Conservation (phyloP, 2,113 vertebrate species). For the Antechinus flavipes region DNA sequence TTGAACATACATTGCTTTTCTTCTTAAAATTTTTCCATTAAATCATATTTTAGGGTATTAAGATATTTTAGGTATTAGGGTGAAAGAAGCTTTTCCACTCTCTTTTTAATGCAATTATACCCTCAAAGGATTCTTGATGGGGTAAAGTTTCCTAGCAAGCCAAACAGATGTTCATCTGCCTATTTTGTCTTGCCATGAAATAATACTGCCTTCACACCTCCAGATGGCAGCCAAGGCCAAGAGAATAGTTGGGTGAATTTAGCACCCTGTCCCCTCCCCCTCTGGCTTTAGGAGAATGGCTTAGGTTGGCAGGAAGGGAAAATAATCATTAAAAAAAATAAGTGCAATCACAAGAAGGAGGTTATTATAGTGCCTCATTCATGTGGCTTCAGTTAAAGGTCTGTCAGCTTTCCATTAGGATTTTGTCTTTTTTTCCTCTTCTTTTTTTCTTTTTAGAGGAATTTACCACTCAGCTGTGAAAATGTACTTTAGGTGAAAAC, state of each 20-base stretch:
- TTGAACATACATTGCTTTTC: neutral
- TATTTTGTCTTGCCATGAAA: neutral
- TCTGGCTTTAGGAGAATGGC: neutral
- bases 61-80: slow-evolving; percentile 26
- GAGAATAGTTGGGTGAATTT: slow-evolving; percentile 11
- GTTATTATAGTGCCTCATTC: slow-evolving; percentile 66
- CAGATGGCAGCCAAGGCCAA: slow-evolving; percentile 83
- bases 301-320: slow-evolving; percentile 49
- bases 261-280: neutral
- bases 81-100: neutral
- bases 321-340: slow-evolving; percentile 66
- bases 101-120: neutral
- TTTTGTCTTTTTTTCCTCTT: neutral
- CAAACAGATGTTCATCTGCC: rapidly evolving
- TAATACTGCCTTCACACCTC: neutral
- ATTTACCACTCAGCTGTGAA: slow-evolving; percentile 56
- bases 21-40: neutral
- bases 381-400: slow-evolving; percentile 62
- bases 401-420: slow-evolving; percentile 61
- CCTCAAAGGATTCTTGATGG: neutral
- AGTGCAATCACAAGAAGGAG: slow-evolving; percentile 62
- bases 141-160: neutral
- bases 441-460: neutral
- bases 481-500: slow-evolving; percentile 56
- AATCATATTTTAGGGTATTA: neutral